These are phyloP conservation scores for Chlamydotis undulata DNA, from an alignment of 2,113 vertebrate genomes.

Conservation along the genomic window DNA sequence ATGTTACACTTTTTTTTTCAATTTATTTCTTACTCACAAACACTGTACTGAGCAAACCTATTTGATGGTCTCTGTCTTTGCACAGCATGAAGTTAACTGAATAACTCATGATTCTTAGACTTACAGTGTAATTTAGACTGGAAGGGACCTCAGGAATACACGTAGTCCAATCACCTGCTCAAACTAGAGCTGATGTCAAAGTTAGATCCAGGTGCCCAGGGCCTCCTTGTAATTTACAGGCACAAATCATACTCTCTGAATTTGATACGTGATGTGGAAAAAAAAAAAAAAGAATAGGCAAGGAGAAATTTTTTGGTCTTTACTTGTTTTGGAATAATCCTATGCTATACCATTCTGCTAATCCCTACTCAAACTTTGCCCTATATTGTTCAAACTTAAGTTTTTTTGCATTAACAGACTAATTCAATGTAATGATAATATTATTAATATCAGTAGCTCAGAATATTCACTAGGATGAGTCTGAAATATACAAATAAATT, in stretches of 20 bases:
- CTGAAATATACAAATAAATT: conserved; percentile 43
- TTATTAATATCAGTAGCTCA: conserved; percentile 3
- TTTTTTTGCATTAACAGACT: conserved; percentile 20
- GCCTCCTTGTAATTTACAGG: neutral
- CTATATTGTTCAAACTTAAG: neutral
- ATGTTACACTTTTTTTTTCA: neutral
- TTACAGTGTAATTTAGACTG: neutral
- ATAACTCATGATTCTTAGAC: neutral
- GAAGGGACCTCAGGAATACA: neutral
- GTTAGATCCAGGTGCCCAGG: neutral
- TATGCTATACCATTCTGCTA: conserved; percentile 8
- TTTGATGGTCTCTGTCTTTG: neutral
- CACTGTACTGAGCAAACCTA: neutral
- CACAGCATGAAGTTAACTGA: neutral
- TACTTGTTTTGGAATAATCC: conserved; percentile 41
- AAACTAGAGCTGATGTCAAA: neutral
- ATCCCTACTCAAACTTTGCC: neutral
- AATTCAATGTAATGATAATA: conserved; percentile 26
- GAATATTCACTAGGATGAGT: neutral
- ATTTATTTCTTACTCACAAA: neutral
- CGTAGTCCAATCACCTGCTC: neutral
- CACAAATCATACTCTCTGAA: conserved; percentile 12
- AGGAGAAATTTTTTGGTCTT: conserved; percentile 1
- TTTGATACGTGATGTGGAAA: neutral
- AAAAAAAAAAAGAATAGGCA: neutral